These are phyloP conservation scores for Aplysia californica DNA, from an alignment of 1,140 invertebrate species.

Conservation along the genomic window DNA sequence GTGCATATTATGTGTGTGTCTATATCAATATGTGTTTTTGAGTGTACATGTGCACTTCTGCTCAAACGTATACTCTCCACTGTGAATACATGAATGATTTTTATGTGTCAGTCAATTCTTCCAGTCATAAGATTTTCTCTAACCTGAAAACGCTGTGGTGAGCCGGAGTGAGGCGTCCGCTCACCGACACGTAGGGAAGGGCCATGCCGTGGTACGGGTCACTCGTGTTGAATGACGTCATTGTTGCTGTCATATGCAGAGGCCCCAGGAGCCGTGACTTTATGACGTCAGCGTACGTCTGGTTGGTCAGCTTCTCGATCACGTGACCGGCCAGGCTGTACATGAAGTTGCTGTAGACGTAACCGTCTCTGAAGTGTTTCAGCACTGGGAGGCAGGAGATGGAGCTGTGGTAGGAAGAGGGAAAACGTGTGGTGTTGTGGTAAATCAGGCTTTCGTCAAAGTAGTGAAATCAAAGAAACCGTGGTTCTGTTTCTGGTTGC, in stretches of 20 bases:
- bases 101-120: too few relatives aligned
- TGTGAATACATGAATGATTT: too few relatives aligned
- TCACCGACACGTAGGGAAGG: neutral
- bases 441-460: too few relatives aligned
- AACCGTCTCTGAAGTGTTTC: conserved; percentile 1
- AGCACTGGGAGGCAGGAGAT: neutral
- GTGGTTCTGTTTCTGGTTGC: too few relatives aligned
- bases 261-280: neutral
- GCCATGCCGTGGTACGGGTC: neutral
- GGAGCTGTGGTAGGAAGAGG: neutral
- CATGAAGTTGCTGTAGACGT: conserved; percentile 16
- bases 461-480: too few relatives aligned
- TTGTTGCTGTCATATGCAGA: neutral
- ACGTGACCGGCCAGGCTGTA: conserved; percentile 10
- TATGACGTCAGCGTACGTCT: neutral
- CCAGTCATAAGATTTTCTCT: too few relatives aligned
- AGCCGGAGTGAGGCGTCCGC: neutral
- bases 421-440: neutral
- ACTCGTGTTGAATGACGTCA: neutral
- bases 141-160: neutral
- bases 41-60: too few relatives aligned
- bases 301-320: neutral
- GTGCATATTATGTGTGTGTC: too few relatives aligned
- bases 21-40: too few relatives aligned
- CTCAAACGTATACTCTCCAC: too few relatives aligned